Evolutionary conservation across 2,797 vertebrate species (phyloP), one percentile per base, ranked within the genome.

Genomic region (Zenarchopterus dispar): DNA sequence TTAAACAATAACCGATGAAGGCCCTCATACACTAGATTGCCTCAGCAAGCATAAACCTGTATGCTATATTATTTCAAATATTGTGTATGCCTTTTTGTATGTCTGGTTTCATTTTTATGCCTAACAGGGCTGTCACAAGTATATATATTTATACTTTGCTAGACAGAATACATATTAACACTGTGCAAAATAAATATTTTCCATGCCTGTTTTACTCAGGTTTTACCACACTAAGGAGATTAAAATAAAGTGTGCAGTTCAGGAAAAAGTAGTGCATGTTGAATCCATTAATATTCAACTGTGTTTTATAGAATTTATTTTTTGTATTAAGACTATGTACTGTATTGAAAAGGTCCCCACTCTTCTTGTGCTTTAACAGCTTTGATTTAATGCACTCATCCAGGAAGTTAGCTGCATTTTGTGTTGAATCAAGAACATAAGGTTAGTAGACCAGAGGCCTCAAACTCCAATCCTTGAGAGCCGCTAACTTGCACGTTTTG

Each of bases 1-100:
- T 73, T 47, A 76, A 85, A 85, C 76, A 83, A 65, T 59, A 84
- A 76, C 67, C 70, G 70, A 82, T 78, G 67, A 64, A 71, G 33
- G 26, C n/a, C 43, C 53, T 51, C 51, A 54, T 45, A 56, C 9
- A 8, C 53, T 59, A 60, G 73, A 79, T 57, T 73, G 70, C 70
- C 52, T 55, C 47, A 18, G 46, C 48, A 61, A 60, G 69, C 63
- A 69, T 62, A 70, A 81, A 72, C 36, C 61, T 73, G 69, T 64
- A 52, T 60, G 24, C 69, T 21, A 33, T 55, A 57, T 16, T 19
- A 61, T 75, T 59, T 63, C 5, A 64, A 45, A 81, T 68, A 47
- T 63, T 57, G 21, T 17, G 1, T 22, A 48, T 56, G 39, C 28
- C 42, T 53, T 65, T 44, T 44, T 43, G 18, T 36, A 19, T 62